These are phyloP conservation scores for Hetaerina americana DNA, from an alignment of 1,140 invertebrate species.

Conservation along the genomic window DNA sequence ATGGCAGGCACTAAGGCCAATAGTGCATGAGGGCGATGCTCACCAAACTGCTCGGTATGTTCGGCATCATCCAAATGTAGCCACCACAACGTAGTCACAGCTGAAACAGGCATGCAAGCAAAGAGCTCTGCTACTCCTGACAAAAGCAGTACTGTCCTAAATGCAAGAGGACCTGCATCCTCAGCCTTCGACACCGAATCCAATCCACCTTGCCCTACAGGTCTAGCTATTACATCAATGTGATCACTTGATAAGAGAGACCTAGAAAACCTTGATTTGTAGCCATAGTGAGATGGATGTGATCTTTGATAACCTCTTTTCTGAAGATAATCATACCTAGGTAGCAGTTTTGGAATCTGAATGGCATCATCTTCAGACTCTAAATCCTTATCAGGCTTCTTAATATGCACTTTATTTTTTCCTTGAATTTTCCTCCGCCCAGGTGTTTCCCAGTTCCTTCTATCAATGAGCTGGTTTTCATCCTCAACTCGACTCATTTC, in stretches of 20 bases:
- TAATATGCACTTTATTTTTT: background rate
- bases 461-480: background rate
- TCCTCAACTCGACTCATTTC: background rate
- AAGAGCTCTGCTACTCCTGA: background rate
- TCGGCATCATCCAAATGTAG: constrained; percentile 2
- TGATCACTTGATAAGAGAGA: background rate
- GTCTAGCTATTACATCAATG: background rate
- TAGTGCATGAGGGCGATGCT: background rate
- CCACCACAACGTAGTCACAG: background rate
- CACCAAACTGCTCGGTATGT: constrained; percentile 4
- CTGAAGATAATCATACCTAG: too few species aligned
- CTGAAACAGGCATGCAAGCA: background rate
- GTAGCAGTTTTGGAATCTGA: too few species aligned
- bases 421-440: background rate
- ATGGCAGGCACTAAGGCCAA: background rate
- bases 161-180: background rate
- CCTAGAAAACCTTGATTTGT: background rate
- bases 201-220: background rate
- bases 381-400: background rate
- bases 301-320: too few species aligned
- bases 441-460: background rate
- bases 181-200: background rate
- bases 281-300: background rate
- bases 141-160: background rate
- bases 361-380: background rate